These are phyloP conservation scores for Mystacornis crossleyi DNA, from an alignment of 2,113 vertebrate species.

Conservation along the genomic window DNA sequence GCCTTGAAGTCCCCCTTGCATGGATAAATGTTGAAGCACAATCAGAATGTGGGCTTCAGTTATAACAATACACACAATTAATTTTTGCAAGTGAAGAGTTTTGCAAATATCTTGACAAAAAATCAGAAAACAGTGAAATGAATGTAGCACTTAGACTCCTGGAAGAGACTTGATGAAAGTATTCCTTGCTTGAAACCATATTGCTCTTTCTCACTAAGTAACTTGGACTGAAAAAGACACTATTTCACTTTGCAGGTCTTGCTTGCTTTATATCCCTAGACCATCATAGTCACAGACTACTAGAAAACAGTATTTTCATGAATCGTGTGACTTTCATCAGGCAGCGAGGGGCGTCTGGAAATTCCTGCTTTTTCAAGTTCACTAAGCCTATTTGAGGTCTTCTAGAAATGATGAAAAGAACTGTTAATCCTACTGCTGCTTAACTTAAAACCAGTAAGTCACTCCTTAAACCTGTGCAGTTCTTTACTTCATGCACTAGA, in stretches of 20 bases:
- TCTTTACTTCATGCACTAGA: conserved; percentile 65
- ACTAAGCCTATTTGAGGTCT: background rate
- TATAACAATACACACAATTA: background rate
- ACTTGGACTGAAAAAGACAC: background rate
- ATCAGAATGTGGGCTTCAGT: background rate
- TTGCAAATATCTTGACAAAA: background rate
- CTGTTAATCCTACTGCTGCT: background rate
- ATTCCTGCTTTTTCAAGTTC: background rate
- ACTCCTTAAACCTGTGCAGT: conserved; percentile 5
- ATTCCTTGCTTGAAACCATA: background rate
- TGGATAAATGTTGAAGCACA: background rate
- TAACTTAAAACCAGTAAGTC: background rate
- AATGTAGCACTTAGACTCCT: background rate
- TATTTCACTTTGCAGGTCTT: background rate
- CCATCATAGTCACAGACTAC: background rate
- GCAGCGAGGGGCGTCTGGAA: background rate
- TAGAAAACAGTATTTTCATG: background rate
- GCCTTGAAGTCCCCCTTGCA: background rate
- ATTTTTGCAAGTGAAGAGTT: background rate
- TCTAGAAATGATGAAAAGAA: background rate
- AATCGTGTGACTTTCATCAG: background rate
- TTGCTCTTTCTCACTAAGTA: background rate
- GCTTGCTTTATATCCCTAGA: background rate
- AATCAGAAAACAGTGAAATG: background rate
- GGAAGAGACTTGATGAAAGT: background rate